These are phyloP conservation scores for Temnothorax curvispinosus DNA, from an alignment of 1,140 invertebrate genomes.

Conservation along the genomic window DNA sequence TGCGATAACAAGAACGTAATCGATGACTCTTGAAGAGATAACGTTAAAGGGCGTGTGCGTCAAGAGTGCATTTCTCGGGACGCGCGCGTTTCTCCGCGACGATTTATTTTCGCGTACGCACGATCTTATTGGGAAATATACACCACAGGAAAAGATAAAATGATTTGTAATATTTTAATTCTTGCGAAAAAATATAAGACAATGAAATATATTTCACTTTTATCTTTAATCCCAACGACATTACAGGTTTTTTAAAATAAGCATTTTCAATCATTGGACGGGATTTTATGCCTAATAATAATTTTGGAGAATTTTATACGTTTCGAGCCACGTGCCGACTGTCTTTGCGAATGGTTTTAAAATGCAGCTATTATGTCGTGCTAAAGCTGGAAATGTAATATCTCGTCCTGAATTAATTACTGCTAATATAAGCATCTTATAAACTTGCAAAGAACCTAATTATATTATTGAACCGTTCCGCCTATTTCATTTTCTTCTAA, in stretches of 20 bases:
- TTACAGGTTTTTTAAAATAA: not conserved
- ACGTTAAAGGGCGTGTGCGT: conserved; percentile 27
- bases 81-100: not conserved
- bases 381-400: not conserved
- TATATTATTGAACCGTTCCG: too few species aligned
- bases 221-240: not conserved
- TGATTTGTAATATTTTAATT: not conserved
- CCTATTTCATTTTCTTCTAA: not conserved
- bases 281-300: too few species aligned
- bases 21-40: conserved; percentile 39
- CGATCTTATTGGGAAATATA: not conserved
- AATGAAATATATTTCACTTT: conserved; percentile 4
- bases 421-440: not conserved
- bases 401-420: not conserved
- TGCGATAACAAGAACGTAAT: conserved; percentile 39
- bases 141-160: not conserved
- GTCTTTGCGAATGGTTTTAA: too few species aligned
- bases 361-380: too few species aligned
- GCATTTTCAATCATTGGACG: too few species aligned
- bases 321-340: too few species aligned
- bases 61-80: not conserved
- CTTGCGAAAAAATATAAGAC: not conserved
- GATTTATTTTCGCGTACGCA: not conserved
- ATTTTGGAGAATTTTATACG: too few species aligned
- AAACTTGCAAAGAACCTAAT: not conserved